Base-by-base conservation (phyloP, 2,888 invertebrate genomes). In the Agrotis puta region DNA sequence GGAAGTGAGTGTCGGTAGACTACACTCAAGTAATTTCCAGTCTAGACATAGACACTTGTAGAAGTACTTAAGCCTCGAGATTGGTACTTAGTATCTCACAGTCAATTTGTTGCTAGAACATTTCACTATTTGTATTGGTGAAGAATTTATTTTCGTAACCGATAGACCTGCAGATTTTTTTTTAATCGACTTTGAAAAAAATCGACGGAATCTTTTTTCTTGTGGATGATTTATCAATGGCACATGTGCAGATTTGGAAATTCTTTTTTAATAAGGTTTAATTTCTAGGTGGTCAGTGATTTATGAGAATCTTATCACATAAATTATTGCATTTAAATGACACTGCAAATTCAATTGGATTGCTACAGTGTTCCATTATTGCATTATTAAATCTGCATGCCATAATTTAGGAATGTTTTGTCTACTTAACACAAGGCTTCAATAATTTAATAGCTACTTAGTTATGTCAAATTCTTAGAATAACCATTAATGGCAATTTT, bases 21-120 rank as follows among this genome's bases (percentile, higher is more conserved):
- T 16, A 39, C 43, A 13, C 43, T n/a, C 48, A 18, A 79, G 57
- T 47, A 43, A 5, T 33, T 39, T 56, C 18, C 0, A 2, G 59
- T 74, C 79, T 62, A 78, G 74, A 74, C 79, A 59, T 50, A 56
- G 6, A 56, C 33, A 43, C 47, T 27, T 22, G 18, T n/a, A 54
- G 9, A 7, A 6, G 33, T 56, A 56, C 33, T 56, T 3, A 14
- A 33, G 56, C n/a, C 48, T 74, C 3, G n/a, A 66, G 27, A 24
- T 54, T 27, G 6, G 16, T 64, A 75, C 9, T 39, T 11, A 4
- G 5, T 39, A 39, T 57, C 45, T 56, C 13, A 0, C 1, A 57
- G 4, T 47, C 51, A 57, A 53, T 57, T 48, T 53, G 13, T 51
- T 57, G 16, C 47, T 39, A 45, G 48, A 53, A 20, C 69, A 45